These are phyloP conservation scores for Poicephalus meyeri DNA, from an alignment of 2,113 vertebrate genomes.

Conservation along the genomic window DNA sequence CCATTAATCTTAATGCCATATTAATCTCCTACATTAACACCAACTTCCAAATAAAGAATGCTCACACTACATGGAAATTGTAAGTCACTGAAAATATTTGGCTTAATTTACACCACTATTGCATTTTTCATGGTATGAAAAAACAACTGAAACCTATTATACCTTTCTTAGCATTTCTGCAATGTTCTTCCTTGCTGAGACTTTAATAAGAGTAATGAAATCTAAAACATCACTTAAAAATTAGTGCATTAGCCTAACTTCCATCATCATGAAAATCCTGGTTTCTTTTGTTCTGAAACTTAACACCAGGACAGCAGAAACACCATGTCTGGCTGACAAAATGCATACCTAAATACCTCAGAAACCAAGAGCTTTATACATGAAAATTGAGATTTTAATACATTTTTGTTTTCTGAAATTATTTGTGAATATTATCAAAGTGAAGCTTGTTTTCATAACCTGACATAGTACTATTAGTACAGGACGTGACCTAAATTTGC, in stretches of 20 bases:
- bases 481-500: neutral
- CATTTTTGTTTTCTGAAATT: neutral
- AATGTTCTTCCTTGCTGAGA: neutral
- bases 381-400: neutral
- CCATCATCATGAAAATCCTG: neutral
- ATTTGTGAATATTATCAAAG: neutral
- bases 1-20: too few species aligned
- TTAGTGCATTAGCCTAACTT: neutral
- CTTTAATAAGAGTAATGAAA: neutral
- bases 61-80: constrained; percentile 42
- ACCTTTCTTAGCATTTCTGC: neutral
- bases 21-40: neutral
- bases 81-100: constrained; percentile 1
- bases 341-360: neutral
- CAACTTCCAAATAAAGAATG: constrained; percentile 37
- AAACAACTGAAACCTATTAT: neutral
- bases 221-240: neutral
- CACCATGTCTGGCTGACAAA: accelerated
- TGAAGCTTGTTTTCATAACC: neutral
- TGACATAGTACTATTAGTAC: neutral
- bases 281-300: neutral
- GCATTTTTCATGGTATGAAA: neutral
- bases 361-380: neutral
- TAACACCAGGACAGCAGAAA: neutral
- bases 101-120: neutral